Percentiles rank a stretch among this genome's conserved stretches.
These are phyloP conservation scores for Heliangelus exortis DNA, from an alignment of 2,797 vertebrate species.

Conservation along the genomic window DNA sequence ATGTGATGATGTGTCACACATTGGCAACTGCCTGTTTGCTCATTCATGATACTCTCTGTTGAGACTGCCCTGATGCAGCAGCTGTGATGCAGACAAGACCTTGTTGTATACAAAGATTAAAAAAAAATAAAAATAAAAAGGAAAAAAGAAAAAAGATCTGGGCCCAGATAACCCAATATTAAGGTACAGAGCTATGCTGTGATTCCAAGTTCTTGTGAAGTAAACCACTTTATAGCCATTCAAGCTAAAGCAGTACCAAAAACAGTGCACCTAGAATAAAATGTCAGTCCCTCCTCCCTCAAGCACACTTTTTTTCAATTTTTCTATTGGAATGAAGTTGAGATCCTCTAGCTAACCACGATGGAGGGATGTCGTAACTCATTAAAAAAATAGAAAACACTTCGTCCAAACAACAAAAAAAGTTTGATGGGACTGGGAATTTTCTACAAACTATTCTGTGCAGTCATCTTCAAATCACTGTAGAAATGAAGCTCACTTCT, in stretches of 20 bases:
- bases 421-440: constrained; percentile 71
- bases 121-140: not conserved
- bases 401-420: constrained; percentile 66
- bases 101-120: not conserved
- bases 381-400: constrained; percentile 52
- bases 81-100: not conserved
- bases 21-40: not conserved
- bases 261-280: constrained; percentile 35
- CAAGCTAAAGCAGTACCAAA: constrained; percentile 7
- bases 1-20: not conserved
- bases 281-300: not conserved
- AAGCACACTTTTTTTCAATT: not conserved
- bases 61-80: constrained; percentile 16
- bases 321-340: constrained; percentile 38
- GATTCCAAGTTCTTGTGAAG: constrained; percentile 16
- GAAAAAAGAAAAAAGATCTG: not conserved
- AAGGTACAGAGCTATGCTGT: constrained; percentile 17
- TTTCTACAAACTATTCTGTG: constrained; percentile 57
- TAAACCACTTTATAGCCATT: constrained; percentile 1
- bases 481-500: constrained; percentile 12
- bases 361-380: not conserved
- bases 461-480: constrained; percentile 46
- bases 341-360: constrained; percentile 13
- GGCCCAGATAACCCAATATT: not conserved
- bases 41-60: not conserved